Percentiles rank a stretch among this genome's conserved stretches.
Conservation (phyloP, 2,113 vertebrate genomes). For the Pteruthius melanotis region DNA sequence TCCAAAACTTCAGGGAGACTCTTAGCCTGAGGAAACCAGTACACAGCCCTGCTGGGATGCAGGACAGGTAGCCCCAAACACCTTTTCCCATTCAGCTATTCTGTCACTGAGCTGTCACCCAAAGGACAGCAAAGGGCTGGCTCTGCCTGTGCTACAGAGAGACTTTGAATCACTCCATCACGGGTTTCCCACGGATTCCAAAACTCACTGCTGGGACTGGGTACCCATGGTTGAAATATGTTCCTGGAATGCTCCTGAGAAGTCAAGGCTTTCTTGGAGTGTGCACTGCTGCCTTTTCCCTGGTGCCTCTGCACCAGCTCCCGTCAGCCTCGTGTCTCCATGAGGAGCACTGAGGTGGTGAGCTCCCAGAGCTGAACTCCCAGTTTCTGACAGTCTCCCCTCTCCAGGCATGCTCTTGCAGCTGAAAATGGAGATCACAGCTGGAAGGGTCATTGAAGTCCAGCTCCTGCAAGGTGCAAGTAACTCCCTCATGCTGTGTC, state of each 20-base stretch:
- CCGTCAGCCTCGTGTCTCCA: neutral
- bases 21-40: neutral
- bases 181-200: neutral
- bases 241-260: neutral
- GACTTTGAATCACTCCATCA: neutral
- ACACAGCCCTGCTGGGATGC: neutral
- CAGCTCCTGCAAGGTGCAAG: neutral
- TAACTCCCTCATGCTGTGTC: neutral
- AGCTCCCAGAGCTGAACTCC: neutral
- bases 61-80: neutral
- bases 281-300: neutral
- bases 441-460: neutral
- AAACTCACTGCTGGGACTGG: neutral
- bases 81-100: neutral
- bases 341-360: rapidly evolving
- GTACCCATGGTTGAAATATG: rapidly evolving
- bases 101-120: neutral
- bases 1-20: neutral
- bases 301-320: neutral
- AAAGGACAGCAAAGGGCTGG: neutral
- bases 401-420: neutral
- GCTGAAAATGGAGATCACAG: neutral
- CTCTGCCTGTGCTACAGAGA: neutral
- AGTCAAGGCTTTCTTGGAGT: neutral
- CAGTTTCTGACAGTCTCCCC: neutral